These are phyloP conservation scores for Bruchidius siliquastri DNA, from an alignment of 2,888 invertebrate genomes.

Conservation along the genomic window DNA sequence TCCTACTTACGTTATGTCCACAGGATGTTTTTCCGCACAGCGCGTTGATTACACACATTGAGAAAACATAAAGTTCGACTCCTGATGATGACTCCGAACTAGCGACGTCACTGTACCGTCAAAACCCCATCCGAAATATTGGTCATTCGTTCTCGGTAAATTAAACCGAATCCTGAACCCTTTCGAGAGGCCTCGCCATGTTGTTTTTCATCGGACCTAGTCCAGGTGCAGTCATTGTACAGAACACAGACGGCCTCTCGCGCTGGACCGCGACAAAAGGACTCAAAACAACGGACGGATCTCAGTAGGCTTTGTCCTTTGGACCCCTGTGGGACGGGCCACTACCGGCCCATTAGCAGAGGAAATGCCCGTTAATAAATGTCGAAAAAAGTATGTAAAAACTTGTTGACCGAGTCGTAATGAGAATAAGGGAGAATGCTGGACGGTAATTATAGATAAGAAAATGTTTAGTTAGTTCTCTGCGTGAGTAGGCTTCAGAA, in stretches of 20 bases:
- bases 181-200: constrained; percentile 20
- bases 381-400: neutral
- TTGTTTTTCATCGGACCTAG: constrained; percentile 9
- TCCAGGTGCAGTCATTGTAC: constrained; percentile 20
- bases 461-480: neutral
- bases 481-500: too few relatives aligned
- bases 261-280: constrained; percentile 27
- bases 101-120: neutral
- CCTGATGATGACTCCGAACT: too few relatives aligned
- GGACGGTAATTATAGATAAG: neutral
- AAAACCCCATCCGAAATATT: neutral
- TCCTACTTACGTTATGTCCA: neutral
- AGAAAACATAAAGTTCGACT: too few relatives aligned
- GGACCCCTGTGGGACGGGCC: neutral
- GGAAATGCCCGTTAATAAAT: neutral
- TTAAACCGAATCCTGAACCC: constrained; percentile 1
- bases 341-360: constrained; percentile 11
- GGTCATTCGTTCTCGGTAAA: neutral
- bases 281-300: constrained; percentile 28
- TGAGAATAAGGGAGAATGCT: neutral
- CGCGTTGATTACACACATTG: too few relatives aligned
- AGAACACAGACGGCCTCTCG: constrained; percentile 12
- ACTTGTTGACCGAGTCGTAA: neutral
- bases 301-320: constrained; percentile 23
- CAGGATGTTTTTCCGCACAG: neutral